phyloP scores from a whole-genome alignment of 2,797 vertebrate genomes.

The Nannoperca obscura region DNA sequence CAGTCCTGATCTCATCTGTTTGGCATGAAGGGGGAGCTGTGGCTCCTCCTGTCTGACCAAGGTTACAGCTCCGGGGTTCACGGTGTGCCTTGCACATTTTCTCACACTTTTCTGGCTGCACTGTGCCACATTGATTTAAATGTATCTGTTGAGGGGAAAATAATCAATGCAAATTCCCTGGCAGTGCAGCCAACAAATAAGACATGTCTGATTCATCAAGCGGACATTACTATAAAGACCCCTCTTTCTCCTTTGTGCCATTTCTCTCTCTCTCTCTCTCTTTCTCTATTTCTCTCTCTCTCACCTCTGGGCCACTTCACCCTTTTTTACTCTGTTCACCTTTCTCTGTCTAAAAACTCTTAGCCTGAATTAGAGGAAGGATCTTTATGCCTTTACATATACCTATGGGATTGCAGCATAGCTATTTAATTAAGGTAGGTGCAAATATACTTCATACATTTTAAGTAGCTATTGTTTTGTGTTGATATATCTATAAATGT shows the following conservation, averaged over 20 bases:
- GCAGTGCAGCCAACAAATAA: constrained; percentile 89
- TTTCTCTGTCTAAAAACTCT: constrained; percentile 84
- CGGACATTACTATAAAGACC: constrained; percentile 92
- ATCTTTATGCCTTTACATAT: constrained; percentile 82
- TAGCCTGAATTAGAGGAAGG: constrained; percentile 89
- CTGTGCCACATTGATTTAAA: constrained; percentile 93
- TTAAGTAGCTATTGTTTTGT: constrained; percentile 57
- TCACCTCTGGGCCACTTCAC: constrained; percentile 83
- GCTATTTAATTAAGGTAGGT: constrained; percentile 89
- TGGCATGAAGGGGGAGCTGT: constrained; percentile 98
- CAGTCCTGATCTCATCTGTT: constrained; percentile 85
- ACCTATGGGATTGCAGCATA: constrained; percentile 88
- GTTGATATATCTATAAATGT: too few relatives aligned
- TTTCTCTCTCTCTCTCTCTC: constrained; percentile 28
- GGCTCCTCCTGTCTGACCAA: constrained; percentile 89
- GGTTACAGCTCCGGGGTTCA: constrained; percentile 77
- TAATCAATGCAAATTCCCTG: constrained; percentile 98
- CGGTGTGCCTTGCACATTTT: constrained; percentile 81
- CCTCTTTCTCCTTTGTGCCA: constrained; percentile 81
- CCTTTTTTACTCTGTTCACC: constrained; percentile 80
- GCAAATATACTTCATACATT: constrained; percentile 87
- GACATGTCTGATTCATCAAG: constrained; percentile 93
- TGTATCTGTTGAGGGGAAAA: constrained; percentile 94
- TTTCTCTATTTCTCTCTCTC: constrained; percentile 52
- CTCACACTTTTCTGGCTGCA: constrained; percentile 85